Percentiles rank a stretch among this genome's conserved stretches.
phyloP scores from a whole-genome alignment of 2,888 invertebrate genomes.

The Tachina lurida region DNA sequence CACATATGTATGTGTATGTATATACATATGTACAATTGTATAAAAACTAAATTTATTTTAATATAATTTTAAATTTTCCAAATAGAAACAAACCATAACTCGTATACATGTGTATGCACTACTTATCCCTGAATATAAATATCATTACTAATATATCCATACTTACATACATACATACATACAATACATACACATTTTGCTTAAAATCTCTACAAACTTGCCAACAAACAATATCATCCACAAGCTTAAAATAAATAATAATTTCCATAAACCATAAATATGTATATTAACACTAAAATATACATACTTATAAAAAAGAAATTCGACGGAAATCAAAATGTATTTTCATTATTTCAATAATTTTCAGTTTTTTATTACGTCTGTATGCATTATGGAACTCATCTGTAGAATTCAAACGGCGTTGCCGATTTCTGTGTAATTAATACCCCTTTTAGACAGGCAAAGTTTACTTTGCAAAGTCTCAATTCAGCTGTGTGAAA shows the following conservation, averaged over 20 bases:
- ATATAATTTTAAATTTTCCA: constrained; percentile 1
- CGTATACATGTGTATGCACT: constrained; percentile 13
- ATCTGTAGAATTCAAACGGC: too few species aligned
- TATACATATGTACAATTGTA: constrained; percentile 39
- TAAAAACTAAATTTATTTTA: constrained; percentile 35
- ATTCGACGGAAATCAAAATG: not conserved
- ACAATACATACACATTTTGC: not conserved
- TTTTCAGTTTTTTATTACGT: not conserved
- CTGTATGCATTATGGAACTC: too few species aligned
- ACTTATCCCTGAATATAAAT: constrained; percentile 4
- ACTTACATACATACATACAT: not conserved
- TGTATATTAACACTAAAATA: not conserved
- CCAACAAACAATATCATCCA: constrained; percentile 9
- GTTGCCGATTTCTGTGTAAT: too few species aligned
- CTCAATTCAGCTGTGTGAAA: too few species aligned
- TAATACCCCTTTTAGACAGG: too few species aligned
- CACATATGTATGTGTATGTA: not conserved
- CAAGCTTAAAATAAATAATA: not conserved
- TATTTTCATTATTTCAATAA: not conserved
- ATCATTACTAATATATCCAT: constrained; percentile 5
- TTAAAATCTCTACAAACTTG: constrained; percentile 6
- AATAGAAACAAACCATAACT: constrained; percentile 9
- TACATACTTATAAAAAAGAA: not conserved
- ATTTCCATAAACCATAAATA: not conserved
- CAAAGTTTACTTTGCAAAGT: too few species aligned